Conservation (phyloP, 2,113 vertebrate genomes). For the Anhinga anhinga region DNA sequence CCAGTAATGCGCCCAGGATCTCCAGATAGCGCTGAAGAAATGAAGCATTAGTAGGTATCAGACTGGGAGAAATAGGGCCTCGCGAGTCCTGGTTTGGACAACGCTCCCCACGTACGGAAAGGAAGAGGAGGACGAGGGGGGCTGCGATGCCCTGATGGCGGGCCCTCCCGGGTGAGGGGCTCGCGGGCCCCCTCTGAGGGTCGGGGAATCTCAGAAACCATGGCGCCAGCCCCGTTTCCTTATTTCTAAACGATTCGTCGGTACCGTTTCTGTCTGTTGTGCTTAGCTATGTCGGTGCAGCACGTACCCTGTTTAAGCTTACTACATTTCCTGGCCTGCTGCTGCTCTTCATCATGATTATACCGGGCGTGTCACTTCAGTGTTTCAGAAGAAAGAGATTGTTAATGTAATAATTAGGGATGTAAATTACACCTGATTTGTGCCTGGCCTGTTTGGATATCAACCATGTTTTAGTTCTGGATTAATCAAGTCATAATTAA, state of each 20-base stretch:
- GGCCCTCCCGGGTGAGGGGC: too few species aligned
- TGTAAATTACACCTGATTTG: neutral
- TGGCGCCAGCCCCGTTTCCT: neutral
- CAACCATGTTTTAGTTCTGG: neutral
- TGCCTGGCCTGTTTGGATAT: neutral
- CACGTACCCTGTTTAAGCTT: neutral
- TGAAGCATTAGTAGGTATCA: neutral
- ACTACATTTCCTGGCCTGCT: neutral
- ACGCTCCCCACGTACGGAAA: accelerated
- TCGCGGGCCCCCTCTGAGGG: neutral
- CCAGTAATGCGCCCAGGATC: neutral
- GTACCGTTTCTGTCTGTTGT: neutral
- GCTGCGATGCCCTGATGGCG: neutral
- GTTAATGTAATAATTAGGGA: neutral
- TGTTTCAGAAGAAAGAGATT: neutral
- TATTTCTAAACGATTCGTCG: accelerated
- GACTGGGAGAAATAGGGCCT: neutral
- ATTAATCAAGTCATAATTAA: neutral
- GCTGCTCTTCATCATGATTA: neutral
- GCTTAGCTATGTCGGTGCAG: neutral
- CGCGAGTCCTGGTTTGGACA: accelerated
- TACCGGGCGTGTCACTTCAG: neutral
- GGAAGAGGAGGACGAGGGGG: neutral
- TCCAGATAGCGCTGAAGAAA: neutral
- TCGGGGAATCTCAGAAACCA: accelerated